A percentile compares a stretch with the other conserved stretches of the same genome.
phyloP scores from a whole-genome alignment of 2,888 invertebrate genomes.

The Melanostoma mellinum region DNA sequence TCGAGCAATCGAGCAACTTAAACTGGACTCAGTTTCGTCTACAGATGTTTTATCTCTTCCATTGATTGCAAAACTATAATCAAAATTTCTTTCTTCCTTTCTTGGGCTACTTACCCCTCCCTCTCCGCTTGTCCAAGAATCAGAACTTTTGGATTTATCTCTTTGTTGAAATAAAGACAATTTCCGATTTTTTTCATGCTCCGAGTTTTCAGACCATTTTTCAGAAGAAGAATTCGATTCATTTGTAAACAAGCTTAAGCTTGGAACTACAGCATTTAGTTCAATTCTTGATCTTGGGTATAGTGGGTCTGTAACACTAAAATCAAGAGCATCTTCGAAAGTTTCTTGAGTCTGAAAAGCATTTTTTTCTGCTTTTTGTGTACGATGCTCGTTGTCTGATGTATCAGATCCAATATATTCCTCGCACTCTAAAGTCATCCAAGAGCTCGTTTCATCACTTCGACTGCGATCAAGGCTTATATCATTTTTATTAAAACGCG shows the following conservation, averaged over 20 bases:
- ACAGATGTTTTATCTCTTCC: conserved; percentile 86
- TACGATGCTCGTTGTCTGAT: conserved; percentile 83
- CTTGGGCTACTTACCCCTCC: conserved; percentile 86
- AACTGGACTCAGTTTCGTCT: conserved; percentile 87
- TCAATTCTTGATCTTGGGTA: conserved; percentile 80
- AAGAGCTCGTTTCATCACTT: conserved; percentile 88
- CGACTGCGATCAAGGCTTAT: conserved; percentile 83
- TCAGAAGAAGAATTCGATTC: conserved; percentile 78
- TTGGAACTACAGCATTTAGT: conserved; percentile 84
- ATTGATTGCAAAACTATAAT: conserved; percentile 82
- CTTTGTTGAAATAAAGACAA: conserved; percentile 83
- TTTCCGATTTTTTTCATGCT: conserved; percentile 83
- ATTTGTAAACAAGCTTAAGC: conserved; percentile 85
- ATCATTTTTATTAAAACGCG: conserved; percentile 78
- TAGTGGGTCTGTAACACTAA: conserved; percentile 81
- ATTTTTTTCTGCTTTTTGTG: conserved; percentile 80
- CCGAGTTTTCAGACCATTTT: conserved; percentile 74
- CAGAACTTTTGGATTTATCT: conserved; percentile 88
- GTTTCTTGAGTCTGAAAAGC: conserved; percentile 84
- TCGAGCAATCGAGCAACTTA: conserved; percentile 90
- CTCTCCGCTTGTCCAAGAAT: conserved; percentile 92
- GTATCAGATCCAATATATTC: conserved; percentile 86
- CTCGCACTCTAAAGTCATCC: conserved; percentile 87
- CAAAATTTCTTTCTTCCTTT: conserved; percentile 80
- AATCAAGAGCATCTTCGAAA: conserved; percentile 84